These are phyloP conservation scores for Schizopygopsis malacanthus DNA, from an alignment of 2,797 vertebrate genomes.

Conservation along the genomic window DNA sequence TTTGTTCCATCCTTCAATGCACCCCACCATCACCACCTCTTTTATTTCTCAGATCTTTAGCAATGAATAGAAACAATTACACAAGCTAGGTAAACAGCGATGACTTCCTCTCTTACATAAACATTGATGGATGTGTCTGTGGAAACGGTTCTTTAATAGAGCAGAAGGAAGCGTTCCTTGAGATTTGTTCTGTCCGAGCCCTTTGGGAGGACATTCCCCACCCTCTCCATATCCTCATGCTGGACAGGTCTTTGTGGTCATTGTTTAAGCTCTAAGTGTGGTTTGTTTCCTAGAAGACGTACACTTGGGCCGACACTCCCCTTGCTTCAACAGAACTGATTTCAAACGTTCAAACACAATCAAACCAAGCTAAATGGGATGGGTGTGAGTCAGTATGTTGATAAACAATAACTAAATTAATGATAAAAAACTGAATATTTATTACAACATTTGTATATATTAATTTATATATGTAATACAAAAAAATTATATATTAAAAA, in stretches of 20 bases:
- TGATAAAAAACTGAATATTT: not conserved
- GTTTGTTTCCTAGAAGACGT: constrained; percentile 50
- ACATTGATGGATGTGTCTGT: constrained; percentile 46
- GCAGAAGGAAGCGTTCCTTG: constrained; percentile 60
- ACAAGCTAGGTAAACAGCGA: constrained; percentile 58
- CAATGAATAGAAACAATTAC: constrained; percentile 51
- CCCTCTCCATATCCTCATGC: constrained; percentile 59
- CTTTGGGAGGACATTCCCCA: constrained; percentile 55
- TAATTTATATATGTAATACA: no score
- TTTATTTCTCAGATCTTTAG: constrained; percentile 47
- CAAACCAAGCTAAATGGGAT: not conserved
- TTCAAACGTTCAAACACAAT: not conserved
- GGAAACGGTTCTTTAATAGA: constrained; percentile 54
- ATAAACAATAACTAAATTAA: not conserved
- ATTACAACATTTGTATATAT: no score
- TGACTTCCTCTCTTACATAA: constrained; percentile 60
- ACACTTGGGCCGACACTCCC: constrained; percentile 28
- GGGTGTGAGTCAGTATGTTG: not conserved
- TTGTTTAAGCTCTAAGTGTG: constrained; percentile 57
- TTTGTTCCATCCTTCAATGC: constrained; percentile 18
- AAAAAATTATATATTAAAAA: no score
- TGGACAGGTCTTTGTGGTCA: constrained; percentile 59
- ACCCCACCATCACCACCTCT: constrained; percentile 13
- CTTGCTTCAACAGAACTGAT: constrained; percentile 6
- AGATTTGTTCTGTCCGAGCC: constrained; percentile 53